Percentiles rank a stretch among this genome's conserved stretches.
Conservation (phyloP, 2,113 vertebrate genomes). For the Oreochromis niloticus region DNA sequence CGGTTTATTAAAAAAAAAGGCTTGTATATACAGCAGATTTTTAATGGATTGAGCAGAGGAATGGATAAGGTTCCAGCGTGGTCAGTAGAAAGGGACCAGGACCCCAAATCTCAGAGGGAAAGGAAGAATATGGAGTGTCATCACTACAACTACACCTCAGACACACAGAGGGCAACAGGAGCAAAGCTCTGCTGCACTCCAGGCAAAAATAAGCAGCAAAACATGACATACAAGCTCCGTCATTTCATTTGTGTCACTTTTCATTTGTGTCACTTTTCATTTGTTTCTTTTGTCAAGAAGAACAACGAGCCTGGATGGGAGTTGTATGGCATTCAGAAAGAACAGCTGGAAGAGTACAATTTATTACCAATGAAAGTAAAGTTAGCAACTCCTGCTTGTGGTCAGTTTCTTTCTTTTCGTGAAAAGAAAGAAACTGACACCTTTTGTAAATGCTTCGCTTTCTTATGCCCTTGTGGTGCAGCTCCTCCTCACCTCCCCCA, state of each 20-base stretch:
- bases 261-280: background rate
- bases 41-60: slow-evolving; percentile 57
- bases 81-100: slow-evolving; percentile 18
- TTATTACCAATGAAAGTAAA: slow-evolving; percentile 26
- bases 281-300: background rate
- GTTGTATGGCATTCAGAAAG: background rate
- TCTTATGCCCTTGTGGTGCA: slow-evolving; percentile 17
- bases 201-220: background rate
- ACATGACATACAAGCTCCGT: background rate
- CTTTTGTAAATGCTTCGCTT: slow-evolving; percentile 11
- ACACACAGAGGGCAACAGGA: slow-evolving; percentile 12
- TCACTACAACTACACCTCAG: slow-evolving; percentile 10
- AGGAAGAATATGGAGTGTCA: slow-evolving; percentile 21
- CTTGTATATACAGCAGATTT: slow-evolving; percentile 65
- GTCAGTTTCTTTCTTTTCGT: background rate
- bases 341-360: slow-evolving; percentile 1
- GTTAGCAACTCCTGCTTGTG: slow-evolving; percentile 5
- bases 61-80: slow-evolving; percentile 61
- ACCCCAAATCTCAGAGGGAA: slow-evolving; percentile 28
- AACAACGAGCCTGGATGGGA: background rate
- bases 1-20: slow-evolving; percentile 69
- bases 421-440: background rate
- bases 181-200: background rate
- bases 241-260: background rate
- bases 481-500: background rate